These are phyloP conservation scores for Calonectris borealis DNA, from an alignment of 2,113 vertebrate species.

Conservation along the genomic window DNA sequence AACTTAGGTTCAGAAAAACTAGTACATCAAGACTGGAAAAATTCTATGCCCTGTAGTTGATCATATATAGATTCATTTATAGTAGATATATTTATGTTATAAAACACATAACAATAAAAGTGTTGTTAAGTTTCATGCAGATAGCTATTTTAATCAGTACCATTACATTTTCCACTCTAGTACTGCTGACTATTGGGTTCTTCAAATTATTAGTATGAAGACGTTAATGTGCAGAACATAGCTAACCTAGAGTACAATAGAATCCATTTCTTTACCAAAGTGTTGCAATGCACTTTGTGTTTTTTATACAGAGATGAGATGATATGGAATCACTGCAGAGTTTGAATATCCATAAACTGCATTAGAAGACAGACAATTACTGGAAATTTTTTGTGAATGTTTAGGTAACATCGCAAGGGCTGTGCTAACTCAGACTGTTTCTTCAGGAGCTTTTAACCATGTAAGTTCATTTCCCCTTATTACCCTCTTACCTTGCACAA, in stretches of 20 bases:
- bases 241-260: not conserved
- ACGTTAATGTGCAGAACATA: not conserved
- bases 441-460: not conserved
- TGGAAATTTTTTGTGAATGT: not conserved
- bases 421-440: not conserved
- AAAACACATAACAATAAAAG: not conserved
- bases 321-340: not conserved
- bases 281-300: not conserved
- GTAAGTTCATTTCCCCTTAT: not conserved
- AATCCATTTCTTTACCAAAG: not conserved
- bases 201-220: not conserved
- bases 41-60: not conserved
- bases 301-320: not conserved
- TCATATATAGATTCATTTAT: not conserved
- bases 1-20: not conserved
- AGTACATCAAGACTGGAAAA: not conserved
- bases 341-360: not conserved
- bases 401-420: not conserved
- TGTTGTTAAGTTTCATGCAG: not conserved
- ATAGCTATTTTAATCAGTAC: not conserved
- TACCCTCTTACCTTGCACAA: not conserved
- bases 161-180: not conserved
- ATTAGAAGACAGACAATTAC: not conserved
- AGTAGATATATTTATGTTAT: not conserved
- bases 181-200: not conserved